These are phyloP conservation scores for Mugil cephalus DNA, from an alignment of 2,113 vertebrate species.

Conservation along the genomic window DNA sequence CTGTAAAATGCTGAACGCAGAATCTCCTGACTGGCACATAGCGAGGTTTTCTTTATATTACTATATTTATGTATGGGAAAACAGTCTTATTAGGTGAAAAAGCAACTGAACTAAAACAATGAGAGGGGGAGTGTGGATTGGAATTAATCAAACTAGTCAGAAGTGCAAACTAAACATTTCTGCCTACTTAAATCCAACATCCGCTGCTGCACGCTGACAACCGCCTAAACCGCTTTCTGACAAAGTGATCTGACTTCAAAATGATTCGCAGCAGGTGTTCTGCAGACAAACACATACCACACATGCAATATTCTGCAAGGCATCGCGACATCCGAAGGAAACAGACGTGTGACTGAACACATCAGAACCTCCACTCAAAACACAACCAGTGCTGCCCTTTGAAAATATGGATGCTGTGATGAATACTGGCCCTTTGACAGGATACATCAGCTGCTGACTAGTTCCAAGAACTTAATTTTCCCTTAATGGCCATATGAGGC, in stretches of 20 bases:
- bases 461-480: not conserved
- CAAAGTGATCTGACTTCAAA: not conserved
- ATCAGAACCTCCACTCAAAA: not conserved
- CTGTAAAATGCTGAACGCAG: conserved; percentile 5
- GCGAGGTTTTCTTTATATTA: not conserved
- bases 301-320: not conserved
- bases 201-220: not conserved
- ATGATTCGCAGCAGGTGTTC: conserved; percentile 7
- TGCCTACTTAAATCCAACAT: not conserved
- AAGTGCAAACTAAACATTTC: not conserved
- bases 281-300: not conserved
- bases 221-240: not conserved
- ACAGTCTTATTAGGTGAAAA: not conserved
- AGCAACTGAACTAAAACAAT: not conserved
- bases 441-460: not conserved
- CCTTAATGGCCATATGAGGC: too few relatives aligned
- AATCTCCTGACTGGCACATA: not conserved
- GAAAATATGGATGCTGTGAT: not conserved
- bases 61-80: not conserved
- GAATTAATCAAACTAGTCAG: not conserved
- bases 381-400: not conserved
- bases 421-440: not conserved
- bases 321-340: not conserved
- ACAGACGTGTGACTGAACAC: not conserved
- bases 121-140: not conserved